Base-by-base conservation (phyloP, 2,888 invertebrate species). In the Marronus borbonicus region DNA sequence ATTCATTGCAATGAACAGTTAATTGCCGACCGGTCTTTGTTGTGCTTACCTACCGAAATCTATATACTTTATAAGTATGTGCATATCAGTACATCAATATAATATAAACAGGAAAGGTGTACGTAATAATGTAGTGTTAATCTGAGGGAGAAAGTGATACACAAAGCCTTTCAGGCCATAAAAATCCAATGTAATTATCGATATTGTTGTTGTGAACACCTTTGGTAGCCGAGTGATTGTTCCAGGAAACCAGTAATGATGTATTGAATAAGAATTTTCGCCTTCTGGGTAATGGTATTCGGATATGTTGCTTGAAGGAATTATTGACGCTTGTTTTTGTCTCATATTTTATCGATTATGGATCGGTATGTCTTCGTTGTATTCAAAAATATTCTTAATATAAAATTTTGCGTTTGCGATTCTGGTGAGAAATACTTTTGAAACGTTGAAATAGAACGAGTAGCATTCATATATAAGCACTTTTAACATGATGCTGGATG, bases 1-100 rank as follows among this genome's bases (percentile, higher is more conserved):
- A 68, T 68, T 68, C 52, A 68, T 68, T 68, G 68, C 68, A 28
- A 68, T 31, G 24, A 68, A 68, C 68, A 52, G 68, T 68, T 68
- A 68, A 68, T 68, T 68, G 68, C 68, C 28, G 0, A 3, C 68
- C 49, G 68, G 20, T 14, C 50, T 50, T 50, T 24, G 28, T 50
- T 28, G 50, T 68, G 55, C 55, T 58, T 20, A 58, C 2, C 5
- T n/a, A 20, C 55, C 17, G 55, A 58, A 17, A 17, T 55, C 55
- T 4, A 55, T 55, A 55, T 17, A 3, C 3, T 7, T n/a, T 17
- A 55, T n/a, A 55, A 8, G 55, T n/a, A 55, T 20, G 0, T 55
- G 4, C n/a, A 17, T 58, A 8, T 20, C 8, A 20, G 8, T 20
- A 20, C 55, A 52, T 17, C 20, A 5, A 20, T 58, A 4, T 58